Percentiles rank a stretch among this genome's conserved stretches.
These are phyloP conservation scores for Stegana nigrithorax DNA, from an alignment of 2,888 invertebrate genomes.

Conservation along the genomic window DNA sequence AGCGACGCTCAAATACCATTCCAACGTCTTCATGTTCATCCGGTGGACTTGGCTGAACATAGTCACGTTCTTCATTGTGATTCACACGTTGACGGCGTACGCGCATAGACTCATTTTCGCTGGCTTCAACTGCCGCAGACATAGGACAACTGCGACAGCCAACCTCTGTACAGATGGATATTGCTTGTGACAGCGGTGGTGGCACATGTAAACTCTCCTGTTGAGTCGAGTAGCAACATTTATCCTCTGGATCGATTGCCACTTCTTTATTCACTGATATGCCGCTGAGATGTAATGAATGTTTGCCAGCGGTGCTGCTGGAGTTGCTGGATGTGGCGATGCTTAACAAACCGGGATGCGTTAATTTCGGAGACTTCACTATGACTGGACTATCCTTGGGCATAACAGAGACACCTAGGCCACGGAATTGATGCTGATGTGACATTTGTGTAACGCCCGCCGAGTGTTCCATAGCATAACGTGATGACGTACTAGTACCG, in stretches of 20 bases:
- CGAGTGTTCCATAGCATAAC: constrained; percentile 32
- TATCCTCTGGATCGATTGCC: constrained; percentile 67
- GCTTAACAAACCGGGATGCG: constrained; percentile 47
- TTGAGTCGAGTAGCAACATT: constrained; percentile 53
- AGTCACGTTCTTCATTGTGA: constrained; percentile 35
- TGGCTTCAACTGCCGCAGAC: constrained; percentile 28
- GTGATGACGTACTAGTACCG: constrained; percentile 39
- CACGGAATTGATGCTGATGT: constrained; percentile 55
- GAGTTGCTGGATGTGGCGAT: constrained; percentile 47
- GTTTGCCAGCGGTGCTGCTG: no score
- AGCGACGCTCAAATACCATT: constrained; percentile 45
- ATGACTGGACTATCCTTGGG: constrained; percentile 68
- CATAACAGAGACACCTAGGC: constrained; percentile 63
- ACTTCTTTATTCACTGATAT: constrained; percentile 67
- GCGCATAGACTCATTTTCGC: not conserved
- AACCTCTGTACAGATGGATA: constrained; percentile 54
- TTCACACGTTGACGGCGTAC: not conserved
- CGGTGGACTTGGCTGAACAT: constrained; percentile 38
- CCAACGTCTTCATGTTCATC: constrained; percentile 43
- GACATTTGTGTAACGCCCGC: constrained; percentile 19
- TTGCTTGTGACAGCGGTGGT: constrained; percentile 35
- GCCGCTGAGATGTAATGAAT: constrained; percentile 48
- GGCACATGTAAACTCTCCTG: constrained; percentile 22
- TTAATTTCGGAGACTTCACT: constrained; percentile 63
- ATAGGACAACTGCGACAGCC: constrained; percentile 54